Base-by-base conservation (phyloP, 2,888 invertebrate species). In the Rotaria magnacalcarata region DNA sequence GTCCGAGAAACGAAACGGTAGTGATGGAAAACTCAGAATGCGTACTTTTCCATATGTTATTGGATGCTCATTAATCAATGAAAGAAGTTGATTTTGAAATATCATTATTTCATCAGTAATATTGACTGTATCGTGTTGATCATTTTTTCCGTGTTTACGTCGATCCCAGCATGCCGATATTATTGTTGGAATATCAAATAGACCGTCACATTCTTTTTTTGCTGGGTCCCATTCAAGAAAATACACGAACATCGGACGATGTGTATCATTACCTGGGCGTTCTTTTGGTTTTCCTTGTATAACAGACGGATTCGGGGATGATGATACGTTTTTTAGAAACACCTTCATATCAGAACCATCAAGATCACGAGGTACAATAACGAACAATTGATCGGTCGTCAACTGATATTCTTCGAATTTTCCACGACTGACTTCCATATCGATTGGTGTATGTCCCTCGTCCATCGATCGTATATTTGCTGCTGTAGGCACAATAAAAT, bases 171-270 rank as follows among this genome's bases (percentile, higher is more conserved):
- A 60, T 24, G 60, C 7, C 11, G 60, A 60, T 11, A 60, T 60
- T 60, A 60, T 60, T 16, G 60, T 60, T 60, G 60, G 60, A 60
- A 60, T 60, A 24, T 60, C 60, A 60, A 60, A 60, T 60, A 60
- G 60, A 60, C 60, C 60, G 60, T 60, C 2, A n/a, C 60, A 60
- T 27, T 60, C 60, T 27, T 60, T 60, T 60, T 16, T 60, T 27
- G 24, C 11, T 27, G 60, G 6, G 11, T 60, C 14, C 24, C 60
- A 60, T 27, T 60, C 60, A 14, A 60, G 60, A 14, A 60, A 60
- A 27, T 60, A 60, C n/a, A 60, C 60, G 27, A 60, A 60, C 60
- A 60, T 60, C n/a, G 60, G 60, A 24, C 60, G 60, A 60, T 60
- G 60, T 60, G 60, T 60, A 60, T 60, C 60, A 27, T 60, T 60